Evolutionary conservation across 2,113 vertebrate species (phyloP).

Genomic region (Protobothrops flavoviridis): DNA sequence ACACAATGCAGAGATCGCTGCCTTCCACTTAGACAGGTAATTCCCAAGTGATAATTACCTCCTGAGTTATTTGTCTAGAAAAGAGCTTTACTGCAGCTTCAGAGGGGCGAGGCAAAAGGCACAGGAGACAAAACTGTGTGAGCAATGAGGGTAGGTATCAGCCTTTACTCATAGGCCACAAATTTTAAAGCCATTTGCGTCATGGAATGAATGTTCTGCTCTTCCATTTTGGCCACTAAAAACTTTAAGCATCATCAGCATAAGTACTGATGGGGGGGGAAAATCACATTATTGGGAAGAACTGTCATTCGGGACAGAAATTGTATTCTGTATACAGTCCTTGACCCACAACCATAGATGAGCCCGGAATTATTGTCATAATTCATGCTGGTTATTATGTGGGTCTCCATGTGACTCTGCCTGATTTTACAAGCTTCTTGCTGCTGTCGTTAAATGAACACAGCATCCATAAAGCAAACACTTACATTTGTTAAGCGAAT

Average conservation of each 20-base stretch:
- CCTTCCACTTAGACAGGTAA: conserved; percentile 96
- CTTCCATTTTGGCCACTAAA: background rate
- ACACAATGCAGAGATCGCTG: conserved; percentile 95
- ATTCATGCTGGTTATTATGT: background rate
- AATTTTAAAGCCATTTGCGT: background rate
- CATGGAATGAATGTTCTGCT: background rate
- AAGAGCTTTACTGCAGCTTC: background rate
- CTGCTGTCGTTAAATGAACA: background rate
- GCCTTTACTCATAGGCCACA: background rate
- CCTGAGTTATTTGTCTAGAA: too few species aligned
- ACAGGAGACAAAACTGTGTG: background rate
- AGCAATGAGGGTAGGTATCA: background rate
- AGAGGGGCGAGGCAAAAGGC: background rate
- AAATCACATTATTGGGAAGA: background rate
- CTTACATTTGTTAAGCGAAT: background rate
- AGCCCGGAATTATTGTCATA: background rate
- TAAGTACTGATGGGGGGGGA: background rate
- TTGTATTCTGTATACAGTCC: background rate
- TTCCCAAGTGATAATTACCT: background rate
- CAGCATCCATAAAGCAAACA: background rate
- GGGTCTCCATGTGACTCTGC: background rate
- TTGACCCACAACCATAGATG: background rate
- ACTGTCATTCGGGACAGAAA: background rate
- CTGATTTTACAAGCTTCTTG: background rate
- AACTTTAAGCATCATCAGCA: background rate